phyloP scores from a whole-genome alignment of 92 coral and sea anemone genomes.

The Zoanthus solanderi region DNA sequence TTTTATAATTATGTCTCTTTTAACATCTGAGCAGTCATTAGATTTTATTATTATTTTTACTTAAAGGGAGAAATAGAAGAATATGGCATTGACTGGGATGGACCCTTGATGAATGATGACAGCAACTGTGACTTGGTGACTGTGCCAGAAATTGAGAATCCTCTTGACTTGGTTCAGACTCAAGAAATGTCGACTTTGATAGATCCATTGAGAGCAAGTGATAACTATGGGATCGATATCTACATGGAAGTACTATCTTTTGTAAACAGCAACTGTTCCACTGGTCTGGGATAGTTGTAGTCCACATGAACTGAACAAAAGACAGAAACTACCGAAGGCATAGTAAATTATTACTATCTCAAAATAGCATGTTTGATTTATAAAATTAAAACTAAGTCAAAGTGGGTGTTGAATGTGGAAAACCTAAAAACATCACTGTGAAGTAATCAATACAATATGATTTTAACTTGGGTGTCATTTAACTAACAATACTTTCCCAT shows the following conservation, averaged over 20 bases:
- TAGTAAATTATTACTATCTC: too few species aligned
- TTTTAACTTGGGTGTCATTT: too few species aligned
- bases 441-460: too few species aligned
- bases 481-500: too few species aligned
- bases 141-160: constrained; percentile 47
- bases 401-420: too few species aligned
- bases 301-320: too few species aligned
- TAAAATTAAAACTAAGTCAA: too few species aligned
- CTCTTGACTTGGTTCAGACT: constrained; percentile 42
- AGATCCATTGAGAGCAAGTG: constrained; percentile 60
- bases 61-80: constrained; percentile 50
- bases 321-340: too few species aligned
- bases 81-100: constrained; percentile 66
- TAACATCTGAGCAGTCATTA: background rate
- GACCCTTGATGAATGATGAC: constrained; percentile 53
- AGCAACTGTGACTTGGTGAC: constrained; percentile 26
- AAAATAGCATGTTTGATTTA: too few species aligned
- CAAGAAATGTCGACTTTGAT: constrained; percentile 38
- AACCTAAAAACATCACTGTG: too few species aligned
- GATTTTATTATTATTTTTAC: constrained; percentile 13
- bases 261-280: constrained; percentile 1
- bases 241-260: constrained; percentile 43
- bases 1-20: too few species aligned
- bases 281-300: too few species aligned
- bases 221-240: constrained; percentile 62